Evolutionary conservation across 2,113 vertebrate genomes (phyloP).

Genomic region (Clupea harengus): DNA sequence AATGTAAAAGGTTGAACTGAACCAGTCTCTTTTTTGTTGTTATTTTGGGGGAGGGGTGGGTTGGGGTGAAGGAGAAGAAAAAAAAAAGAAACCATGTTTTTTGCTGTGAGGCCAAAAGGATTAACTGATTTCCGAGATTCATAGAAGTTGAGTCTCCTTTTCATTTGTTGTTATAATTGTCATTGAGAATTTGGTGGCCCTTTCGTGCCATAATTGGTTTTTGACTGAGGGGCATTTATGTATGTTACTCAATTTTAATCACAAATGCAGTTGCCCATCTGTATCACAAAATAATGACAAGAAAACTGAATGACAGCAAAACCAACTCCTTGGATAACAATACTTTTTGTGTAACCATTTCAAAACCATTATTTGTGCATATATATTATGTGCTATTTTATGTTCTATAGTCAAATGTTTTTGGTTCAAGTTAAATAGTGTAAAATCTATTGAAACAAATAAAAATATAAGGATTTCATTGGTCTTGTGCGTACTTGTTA

Average conservation of each 20-base stretch:
- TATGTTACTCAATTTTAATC: conserved; percentile 56
- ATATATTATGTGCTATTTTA: conserved; percentile 77
- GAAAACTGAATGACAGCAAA: conserved; percentile 42
- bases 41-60: not conserved
- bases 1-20: conserved; percentile 21
- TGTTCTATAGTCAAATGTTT: conserved; percentile 78
- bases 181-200: conserved; percentile 35
- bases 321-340: conserved; percentile 55
- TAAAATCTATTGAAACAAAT: conserved; percentile 78
- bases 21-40: conserved; percentile 11
- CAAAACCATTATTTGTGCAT: conserved; percentile 69
- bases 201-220: conserved; percentile 55
- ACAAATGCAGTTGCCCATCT: conserved; percentile 48
- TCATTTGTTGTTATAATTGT: not conserved
- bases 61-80: conserved; percentile 17
- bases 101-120: conserved; percentile 51
- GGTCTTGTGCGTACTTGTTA: not conserved
- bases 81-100: conserved; percentile 36
- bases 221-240: conserved; percentile 38
- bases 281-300: conserved; percentile 42
- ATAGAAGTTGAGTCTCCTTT: conserved; percentile 31
- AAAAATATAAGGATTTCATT: conserved; percentile 58
- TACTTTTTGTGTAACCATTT: conserved; percentile 70
- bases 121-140: conserved; percentile 22
- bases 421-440: conserved; percentile 75